Percentiles rank a stretch among this genome's conserved stretches.
These are phyloP conservation scores for Ichneumoninae sp. DNA, from an alignment of 2,888 invertebrate genomes.

Conservation along the genomic window DNA sequence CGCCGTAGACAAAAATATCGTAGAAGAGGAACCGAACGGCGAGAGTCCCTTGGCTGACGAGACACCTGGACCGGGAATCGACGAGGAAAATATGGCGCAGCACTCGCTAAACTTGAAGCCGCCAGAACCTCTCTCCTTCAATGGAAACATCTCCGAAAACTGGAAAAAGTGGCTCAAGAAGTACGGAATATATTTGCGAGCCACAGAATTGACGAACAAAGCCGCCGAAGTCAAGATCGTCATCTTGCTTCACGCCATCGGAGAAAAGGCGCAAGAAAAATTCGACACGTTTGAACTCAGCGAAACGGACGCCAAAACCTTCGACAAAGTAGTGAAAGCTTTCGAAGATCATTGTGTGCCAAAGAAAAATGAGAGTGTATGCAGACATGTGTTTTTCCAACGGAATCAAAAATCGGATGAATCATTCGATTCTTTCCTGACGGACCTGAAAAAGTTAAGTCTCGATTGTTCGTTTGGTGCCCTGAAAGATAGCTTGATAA, in stretches of 20 bases:
- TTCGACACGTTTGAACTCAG: slow-evolving; percentile 71
- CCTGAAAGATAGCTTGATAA: slow-evolving; percentile 69
- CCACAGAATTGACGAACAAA: slow-evolving; percentile 70
- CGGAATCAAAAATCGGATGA: slow-evolving; percentile 66
- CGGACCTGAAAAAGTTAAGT: slow-evolving; percentile 69
- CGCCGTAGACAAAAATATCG: slow-evolving; percentile 11
- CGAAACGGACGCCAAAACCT: slow-evolving; percentile 64
- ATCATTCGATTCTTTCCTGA: slow-evolving; percentile 69
- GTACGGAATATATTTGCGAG: slow-evolving; percentile 70
- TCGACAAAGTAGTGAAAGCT: slow-evolving; percentile 63
- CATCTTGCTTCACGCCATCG: slow-evolving; percentile 72
- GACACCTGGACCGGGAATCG: not conserved
- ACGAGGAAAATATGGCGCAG: slow-evolving; percentile 19
- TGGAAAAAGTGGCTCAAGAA: slow-evolving; percentile 72
- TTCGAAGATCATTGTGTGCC: slow-evolving; percentile 67
- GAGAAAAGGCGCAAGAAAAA: slow-evolving; percentile 72
- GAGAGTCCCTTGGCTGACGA: not conserved
- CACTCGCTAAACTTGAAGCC: slow-evolving; percentile 38
- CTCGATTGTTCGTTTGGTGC: slow-evolving; percentile 69
- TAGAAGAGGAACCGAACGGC: not conserved
- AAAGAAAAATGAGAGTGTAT: slow-evolving; percentile 65
- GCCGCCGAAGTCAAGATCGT: slow-evolving; percentile 67
- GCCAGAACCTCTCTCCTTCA: slow-evolving; percentile 58
- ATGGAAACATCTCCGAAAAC: slow-evolving; percentile 69
- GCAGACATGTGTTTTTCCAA: slow-evolving; percentile 70